Evolutionary conservation across 2,888 invertebrate genomes (phyloP), one percentile per base, ranked within the genome.

Genomic region (Heliconius sara): DNA sequence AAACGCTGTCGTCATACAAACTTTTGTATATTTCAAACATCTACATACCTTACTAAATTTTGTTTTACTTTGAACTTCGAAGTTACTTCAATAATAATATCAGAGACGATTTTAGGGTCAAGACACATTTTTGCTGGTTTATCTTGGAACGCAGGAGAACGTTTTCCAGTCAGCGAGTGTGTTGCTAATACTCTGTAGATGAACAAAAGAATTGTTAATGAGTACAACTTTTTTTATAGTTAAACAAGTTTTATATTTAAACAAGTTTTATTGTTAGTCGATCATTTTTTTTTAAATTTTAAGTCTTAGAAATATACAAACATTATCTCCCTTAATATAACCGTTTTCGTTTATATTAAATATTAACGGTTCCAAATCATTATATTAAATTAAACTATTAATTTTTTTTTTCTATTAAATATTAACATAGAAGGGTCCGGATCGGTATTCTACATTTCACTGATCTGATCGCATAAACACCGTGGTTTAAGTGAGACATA

Each of bases 131-230:
- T 95, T 0, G 94, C 91, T 2, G 94, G 93, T 79, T 91, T 93
- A 79, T 93, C 82, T 73, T 85, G 89, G 81, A 95, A 95, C 1
- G 95, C 96, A 0, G 96, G 96, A 1, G 96, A 96, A 5, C 94
- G 93, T 85, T 96, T 96, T 1, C 96, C 96, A 0, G 96, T 96
- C 39, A 96, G 84, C 0, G 96, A 96, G 86, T 96, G 96, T 2
- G 96, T 96, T 7, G 96, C 96, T 79, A 96, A 87, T 34, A 94
- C 90, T 78, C 96, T 95, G 85, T 66, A 90, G 88, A 79, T 81
- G 65, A 30, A 60, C 77, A 65, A 7, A 43, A 52, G 4, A 30
- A 30, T 65, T 25, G 25, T 22, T 30, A n/a, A 43, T 34, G 60
- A 68, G 57, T 52, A 19, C 7, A 63, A 63, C 39, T 22, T 43